phyloP scores from a whole-genome alignment of 2,113 vertebrate genomes.

The Serinus canaria region DNA sequence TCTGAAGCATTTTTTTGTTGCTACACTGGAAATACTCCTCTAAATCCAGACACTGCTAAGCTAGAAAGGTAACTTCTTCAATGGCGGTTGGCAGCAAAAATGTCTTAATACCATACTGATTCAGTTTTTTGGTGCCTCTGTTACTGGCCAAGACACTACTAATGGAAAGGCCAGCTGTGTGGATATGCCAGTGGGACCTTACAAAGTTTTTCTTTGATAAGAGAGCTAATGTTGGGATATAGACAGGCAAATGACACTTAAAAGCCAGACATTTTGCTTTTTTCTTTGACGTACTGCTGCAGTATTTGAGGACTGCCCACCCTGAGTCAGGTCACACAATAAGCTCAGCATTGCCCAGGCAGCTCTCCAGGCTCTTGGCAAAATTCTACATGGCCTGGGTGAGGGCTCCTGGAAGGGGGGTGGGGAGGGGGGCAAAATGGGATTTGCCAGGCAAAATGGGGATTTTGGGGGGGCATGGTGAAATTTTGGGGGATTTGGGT shows the following conservation, averaged over 20 bases:
- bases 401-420: too few species aligned
- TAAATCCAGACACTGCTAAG: not conserved
- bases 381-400: too few species aligned
- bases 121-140: not conserved
- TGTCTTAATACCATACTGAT: not conserved
- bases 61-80: not conserved
- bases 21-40: not conserved
- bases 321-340: not conserved
- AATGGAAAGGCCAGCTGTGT: not conserved
- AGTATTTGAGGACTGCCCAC: not conserved
- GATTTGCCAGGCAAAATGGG: too few species aligned
- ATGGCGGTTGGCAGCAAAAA: not conserved
- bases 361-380: too few species aligned
- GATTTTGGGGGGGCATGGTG: too few species aligned
- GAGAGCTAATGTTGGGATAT: not conserved
- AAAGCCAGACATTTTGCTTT: not conserved
- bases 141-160: not conserved
- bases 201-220: not conserved
- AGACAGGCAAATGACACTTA: not conserved
- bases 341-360: not conserved
- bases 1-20: not conserved
- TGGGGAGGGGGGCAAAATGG: too few species aligned
- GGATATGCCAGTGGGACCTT: not conserved
- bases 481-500: too few species aligned
- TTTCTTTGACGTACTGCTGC: not conserved